Evolutionary conservation across 2,113 vertebrate genomes (phyloP).

Genomic region (Hemicordylus capensis): DNA sequence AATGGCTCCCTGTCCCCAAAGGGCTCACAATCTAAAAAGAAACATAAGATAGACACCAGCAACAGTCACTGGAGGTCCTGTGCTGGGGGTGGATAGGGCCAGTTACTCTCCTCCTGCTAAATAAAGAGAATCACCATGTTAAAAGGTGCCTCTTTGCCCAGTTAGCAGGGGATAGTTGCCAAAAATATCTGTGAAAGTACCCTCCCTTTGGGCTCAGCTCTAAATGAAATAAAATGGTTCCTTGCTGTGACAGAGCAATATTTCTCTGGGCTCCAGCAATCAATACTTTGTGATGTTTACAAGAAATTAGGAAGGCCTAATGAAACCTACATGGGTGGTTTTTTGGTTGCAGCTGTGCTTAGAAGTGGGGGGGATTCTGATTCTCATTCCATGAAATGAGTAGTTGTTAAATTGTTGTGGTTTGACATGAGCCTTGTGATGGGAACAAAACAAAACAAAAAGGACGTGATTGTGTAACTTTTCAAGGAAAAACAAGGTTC

Average conservation of each 20-base stretch:
- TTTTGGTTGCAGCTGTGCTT: background rate
- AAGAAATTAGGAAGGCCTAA: background rate
- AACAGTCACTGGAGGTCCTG: too few relatives aligned
- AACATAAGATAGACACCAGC: too few relatives aligned
- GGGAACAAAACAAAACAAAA: background rate
- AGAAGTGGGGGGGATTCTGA: background rate
- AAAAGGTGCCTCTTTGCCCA: too few relatives aligned
- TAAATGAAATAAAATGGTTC: background rate
- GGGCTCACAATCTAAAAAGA: too few relatives aligned
- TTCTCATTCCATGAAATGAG: background rate
- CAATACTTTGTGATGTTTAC: background rate
- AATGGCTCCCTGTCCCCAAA: too few relatives aligned
- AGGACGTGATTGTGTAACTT: background rate
- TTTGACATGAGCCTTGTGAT: background rate
- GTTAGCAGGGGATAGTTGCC: too few relatives aligned
- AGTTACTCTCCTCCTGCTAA: too few relatives aligned
- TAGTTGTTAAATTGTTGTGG: background rate
- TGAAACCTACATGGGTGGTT: background rate
- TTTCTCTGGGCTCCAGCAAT: background rate
- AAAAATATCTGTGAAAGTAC: background rate
- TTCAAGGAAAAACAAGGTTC: background rate
- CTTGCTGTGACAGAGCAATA: background rate
- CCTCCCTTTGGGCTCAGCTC: background rate
- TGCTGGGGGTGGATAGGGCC: too few relatives aligned
- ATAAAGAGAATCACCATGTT: too few relatives aligned